Base-by-base conservation (phyloP, 1,140 invertebrate genomes). In the Pseudomyrmex sp. region DNA sequence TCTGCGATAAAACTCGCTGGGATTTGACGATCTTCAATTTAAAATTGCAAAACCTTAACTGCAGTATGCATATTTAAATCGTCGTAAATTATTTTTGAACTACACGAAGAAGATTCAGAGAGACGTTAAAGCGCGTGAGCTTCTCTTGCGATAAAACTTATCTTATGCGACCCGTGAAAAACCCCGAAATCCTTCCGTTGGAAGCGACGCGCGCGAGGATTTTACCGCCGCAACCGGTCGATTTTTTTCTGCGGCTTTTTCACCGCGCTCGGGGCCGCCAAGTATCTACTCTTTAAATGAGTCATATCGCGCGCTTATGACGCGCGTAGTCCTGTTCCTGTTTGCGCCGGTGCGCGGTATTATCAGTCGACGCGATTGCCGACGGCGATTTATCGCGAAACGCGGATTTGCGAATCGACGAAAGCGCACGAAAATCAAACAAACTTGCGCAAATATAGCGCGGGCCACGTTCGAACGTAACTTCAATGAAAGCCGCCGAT, bases 281-380 rank as follows among this genome's bases (percentile, higher is more conserved):
- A 12, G 74, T 65, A 26, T 68, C 35, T 35, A 35, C 35, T 35
- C 35, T 68, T 76, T 56, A 59, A 52, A 61, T 62, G 84, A 87
- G 18, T 86, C 70, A 86, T 61, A 83, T 66, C 62, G 62, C 85
- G 26, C 85, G 18, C 13, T 12, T 20, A 68, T 88, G 86, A 88
- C 87, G 87, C 44, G 59, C 61, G 48, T 35, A 75, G 23, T 87
- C 50, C 73, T 63, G 66, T 85, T 82, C 83, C 69, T 83, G 86
- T 73, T 85, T 82, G 69, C 83, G 13, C 72, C 35, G 26, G 69
- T 56, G 89, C 86, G 35, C 79, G 74, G 82, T 82, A 87, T 90
- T 90, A 90, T 91, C 83, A 80, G 84, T 79, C 73, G 70, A 35
- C 83, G 82, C 83, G 86, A 91, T 91, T 90, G 89, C 88, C 86